phyloP scores from a whole-genome alignment of 2,888 invertebrate genomes.

The Subacronicta megacephala region DNA sequence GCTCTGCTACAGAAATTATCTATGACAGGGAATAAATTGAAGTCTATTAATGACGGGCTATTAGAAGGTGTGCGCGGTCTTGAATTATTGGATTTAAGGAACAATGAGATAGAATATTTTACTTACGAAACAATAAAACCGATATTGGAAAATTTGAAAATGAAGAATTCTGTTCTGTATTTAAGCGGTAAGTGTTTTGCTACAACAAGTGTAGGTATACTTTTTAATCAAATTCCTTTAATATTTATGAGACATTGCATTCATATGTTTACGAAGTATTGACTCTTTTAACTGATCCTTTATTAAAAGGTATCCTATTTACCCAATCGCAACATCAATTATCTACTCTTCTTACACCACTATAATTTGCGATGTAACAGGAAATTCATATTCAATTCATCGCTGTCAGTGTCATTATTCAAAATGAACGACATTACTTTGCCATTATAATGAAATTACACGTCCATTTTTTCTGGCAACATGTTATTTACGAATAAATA shows the following conservation, averaged over 20 bases:
- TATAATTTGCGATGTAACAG: slow-evolving; percentile 19
- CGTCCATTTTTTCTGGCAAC: slow-evolving; percentile 49
- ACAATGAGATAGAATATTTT: slow-evolving; percentile 93
- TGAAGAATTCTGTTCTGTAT: slow-evolving; percentile 83
- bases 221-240: too few relatives aligned
- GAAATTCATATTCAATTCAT: slow-evolving; percentile 43
- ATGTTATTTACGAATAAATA: slow-evolving; percentile 56
- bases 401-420: slow-evolving; percentile 36
- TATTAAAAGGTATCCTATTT: background rate
- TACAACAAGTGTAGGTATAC: too few relatives aligned
- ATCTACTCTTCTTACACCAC: slow-evolving; percentile 14
- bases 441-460: slow-evolving; percentile 51
- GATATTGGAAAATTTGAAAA: slow-evolving; percentile 93
- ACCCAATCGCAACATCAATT: slow-evolving; percentile 14
- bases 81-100: slow-evolving; percentile 93
- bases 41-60: slow-evolving; percentile 92
- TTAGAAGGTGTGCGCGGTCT: slow-evolving; percentile 93
- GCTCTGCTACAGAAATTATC: slow-evolving; percentile 92
- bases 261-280: too few relatives aligned
- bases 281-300: slow-evolving; percentile 13
- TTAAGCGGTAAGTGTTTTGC: slow-evolving; percentile 80
- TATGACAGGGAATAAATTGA: slow-evolving; percentile 94
- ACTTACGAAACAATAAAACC: slow-evolving; percentile 93
- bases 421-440: slow-evolving; percentile 48
- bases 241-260: too few relatives aligned